These are phyloP conservation scores for Mystacornis crossleyi DNA, from an alignment of 2,113 vertebrate species.

Conservation along the genomic window DNA sequence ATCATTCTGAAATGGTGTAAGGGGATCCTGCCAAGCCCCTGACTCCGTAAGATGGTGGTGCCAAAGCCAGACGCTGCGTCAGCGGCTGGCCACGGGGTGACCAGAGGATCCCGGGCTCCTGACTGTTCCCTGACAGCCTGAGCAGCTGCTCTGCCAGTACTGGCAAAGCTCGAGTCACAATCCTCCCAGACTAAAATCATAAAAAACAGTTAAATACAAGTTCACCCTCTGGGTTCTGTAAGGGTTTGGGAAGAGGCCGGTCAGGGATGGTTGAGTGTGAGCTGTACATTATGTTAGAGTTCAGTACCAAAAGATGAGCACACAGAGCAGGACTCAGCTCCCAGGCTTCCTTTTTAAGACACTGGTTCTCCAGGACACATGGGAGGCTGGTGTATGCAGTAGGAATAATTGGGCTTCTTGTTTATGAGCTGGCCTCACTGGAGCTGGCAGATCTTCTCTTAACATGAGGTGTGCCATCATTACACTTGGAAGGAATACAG, in stretches of 20 bases:
- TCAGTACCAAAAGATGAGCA: neutral
- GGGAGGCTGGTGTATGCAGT: no score
- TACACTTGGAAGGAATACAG: neutral
- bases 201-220: neutral
- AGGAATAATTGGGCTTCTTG: neutral
- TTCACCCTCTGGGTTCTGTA: neutral
- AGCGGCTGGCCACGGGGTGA: neutral
- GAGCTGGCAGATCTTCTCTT: neutral
- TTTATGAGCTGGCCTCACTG: neutral
- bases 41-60: fast-evolving
- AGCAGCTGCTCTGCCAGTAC: neutral
- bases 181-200: neutral
- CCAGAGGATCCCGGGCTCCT: fast-evolving
- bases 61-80: neutral
- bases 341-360: neutral
- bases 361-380: fast-evolving
- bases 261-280: neutral
- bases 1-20: neutral
- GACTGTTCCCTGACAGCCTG: neutral
- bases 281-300: neutral
- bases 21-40: neutral
- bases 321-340: neutral
- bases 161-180: fast-evolving
- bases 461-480: neutral
- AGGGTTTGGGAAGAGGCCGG: neutral